Evolutionary conservation across 2,888 invertebrate genomes (phyloP), one percentile per base, ranked within the genome.

Genomic region (Lypha dubia): DNA sequence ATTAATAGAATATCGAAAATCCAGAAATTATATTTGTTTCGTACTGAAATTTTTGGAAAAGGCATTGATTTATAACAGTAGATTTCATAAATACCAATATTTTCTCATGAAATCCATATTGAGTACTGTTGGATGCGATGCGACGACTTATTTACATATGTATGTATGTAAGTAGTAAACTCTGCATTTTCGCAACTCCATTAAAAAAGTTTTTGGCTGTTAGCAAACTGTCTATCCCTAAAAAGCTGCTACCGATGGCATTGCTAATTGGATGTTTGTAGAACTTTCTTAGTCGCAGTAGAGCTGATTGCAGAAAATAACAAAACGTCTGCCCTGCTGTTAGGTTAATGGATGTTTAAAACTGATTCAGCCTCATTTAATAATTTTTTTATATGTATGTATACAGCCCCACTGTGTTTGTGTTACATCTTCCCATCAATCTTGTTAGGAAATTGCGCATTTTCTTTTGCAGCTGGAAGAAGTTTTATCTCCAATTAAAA

Each of bases 81-180:
- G 77, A 74, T 79, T 74, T 77, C 68, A 84, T 84, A 84, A 84
- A 84, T 84, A 84, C 84, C 84, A 77, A 75, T 32, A 44, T 58
- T 63, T 60, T 60, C 60, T 76, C 75, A 63, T 63, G 58, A 81
- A 65, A 77, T 74, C 56, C 62, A 58, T 44, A 44, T 20, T 49
- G 38, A 63, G 7, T 15, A 56, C 49, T 41, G 51, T 35, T 62
- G 68, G 22, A 70, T 15, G 17, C 46, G 41, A 44, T 20, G 49
- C 49, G 56, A 46, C 5, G 49, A 28, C 32, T 56, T 63, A 13
- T 62, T n/a, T n/a, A n/a, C n/a, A n/a, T n/a, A n/a, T n/a, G n/a
- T n/a, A n/a, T n/a, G n/a, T n/a, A n/a, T n/a, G n/a, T 38, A 58
- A 63, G 62, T 63, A 2, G 51, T 28, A 56, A 35, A 60, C 17